Percentiles rank a stretch among this genome's conserved stretches.
phyloP scores from a whole-genome alignment of 2,797 vertebrate genomes.

The Merluccius polli region DNA sequence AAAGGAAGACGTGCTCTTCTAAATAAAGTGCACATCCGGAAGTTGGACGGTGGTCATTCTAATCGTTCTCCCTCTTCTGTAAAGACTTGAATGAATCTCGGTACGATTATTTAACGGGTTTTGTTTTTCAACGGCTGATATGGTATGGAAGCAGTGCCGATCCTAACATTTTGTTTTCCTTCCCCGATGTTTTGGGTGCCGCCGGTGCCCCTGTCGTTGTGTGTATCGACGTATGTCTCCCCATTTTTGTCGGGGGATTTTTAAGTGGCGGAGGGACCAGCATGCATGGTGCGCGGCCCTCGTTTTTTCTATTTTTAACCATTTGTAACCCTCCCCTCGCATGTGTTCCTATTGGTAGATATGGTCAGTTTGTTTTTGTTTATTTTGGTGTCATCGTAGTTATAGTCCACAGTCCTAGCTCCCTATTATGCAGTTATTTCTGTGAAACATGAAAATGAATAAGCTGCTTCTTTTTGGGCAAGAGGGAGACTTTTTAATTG shows the following conservation, averaged over 20 bases:
- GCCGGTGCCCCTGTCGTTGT: constrained; percentile 79
- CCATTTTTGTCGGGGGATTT: constrained; percentile 89
- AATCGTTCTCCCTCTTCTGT: constrained; percentile 66
- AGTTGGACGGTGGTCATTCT: constrained; percentile 47
- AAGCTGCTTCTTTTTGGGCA: constrained; percentile 58
- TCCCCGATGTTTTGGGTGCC: constrained; percentile 54
- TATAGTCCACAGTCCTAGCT: constrained; percentile 62
- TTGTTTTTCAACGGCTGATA: constrained; percentile 59
- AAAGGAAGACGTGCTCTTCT: constrained; percentile 96
- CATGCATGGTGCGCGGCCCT: constrained; percentile 72
- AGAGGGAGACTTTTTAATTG: constrained; percentile 56
- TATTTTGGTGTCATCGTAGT: constrained; percentile 54
- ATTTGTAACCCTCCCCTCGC: constrained; percentile 80
- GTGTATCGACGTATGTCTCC: constrained; percentile 84
- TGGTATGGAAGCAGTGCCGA: constrained; percentile 73
- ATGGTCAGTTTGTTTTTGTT: constrained; percentile 77
- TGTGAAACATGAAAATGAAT: constrained; percentile 71
- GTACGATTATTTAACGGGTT: constrained; percentile 43
- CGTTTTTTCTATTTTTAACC: constrained; percentile 59
- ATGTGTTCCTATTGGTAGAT: constrained; percentile 78
- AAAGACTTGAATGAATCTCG: constrained; percentile 75
- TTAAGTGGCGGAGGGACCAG: constrained; percentile 67
- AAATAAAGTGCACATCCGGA: constrained; percentile 52
- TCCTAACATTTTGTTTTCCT: constrained; percentile 55
- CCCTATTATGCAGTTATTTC: constrained; percentile 55